Base-by-base conservation (phyloP, 2,797 vertebrate species). In the Sternarchorhynchus goeldii region DNA sequence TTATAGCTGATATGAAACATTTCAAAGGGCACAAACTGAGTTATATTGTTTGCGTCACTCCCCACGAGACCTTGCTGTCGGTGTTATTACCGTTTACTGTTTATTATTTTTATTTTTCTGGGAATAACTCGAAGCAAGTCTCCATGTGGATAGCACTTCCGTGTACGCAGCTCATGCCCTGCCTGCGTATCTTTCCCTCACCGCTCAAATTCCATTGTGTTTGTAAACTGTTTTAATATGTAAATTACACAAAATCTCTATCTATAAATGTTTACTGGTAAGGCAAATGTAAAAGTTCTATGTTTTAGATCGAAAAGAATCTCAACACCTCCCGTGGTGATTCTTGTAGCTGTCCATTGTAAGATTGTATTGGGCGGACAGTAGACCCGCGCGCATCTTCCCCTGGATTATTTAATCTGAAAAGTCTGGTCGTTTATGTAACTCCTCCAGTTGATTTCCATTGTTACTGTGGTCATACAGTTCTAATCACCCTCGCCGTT, bases 191-290 rank as follows among this genome's bases (percentile, higher is more conserved):
- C 45, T 25, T 63, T 4, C 20, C 79, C 72, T 71, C 53, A 59
- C 65, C 73, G 66, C 75, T 73, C 65, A 50, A 66, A 41, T 75
- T 41, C 69, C 76, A 60, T 80, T 76, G 84, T 87, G 87, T 87
- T 84, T 84, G 90, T 91, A 92, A 89, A 93, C 90, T 91, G 90
- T 94, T 93, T 93, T 92, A 90, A 91, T 91, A 92, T 93, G 91
- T 93, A 91, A 90, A 91, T 88, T 91, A 92, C 82, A 86, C 89
- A 86, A 92, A 89, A 85, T 91, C 88, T 92, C 85, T 88, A 93
- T 93, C 91, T 93, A 91, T 92, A 91, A 93, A 92, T 94, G 93
- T 93, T 91, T 90, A 91, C 88, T 87, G 81, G 85, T 93, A 92
- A 90, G 88, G 88, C 88, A 88, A 89, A 88, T 89, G 88, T 92